A percentile compares a stretch with the other conserved stretches of the same genome.
These are phyloP conservation scores for Drosophila putrida DNA, from an alignment of 2,888 invertebrate genomes.

Conservation along the genomic window DNA sequence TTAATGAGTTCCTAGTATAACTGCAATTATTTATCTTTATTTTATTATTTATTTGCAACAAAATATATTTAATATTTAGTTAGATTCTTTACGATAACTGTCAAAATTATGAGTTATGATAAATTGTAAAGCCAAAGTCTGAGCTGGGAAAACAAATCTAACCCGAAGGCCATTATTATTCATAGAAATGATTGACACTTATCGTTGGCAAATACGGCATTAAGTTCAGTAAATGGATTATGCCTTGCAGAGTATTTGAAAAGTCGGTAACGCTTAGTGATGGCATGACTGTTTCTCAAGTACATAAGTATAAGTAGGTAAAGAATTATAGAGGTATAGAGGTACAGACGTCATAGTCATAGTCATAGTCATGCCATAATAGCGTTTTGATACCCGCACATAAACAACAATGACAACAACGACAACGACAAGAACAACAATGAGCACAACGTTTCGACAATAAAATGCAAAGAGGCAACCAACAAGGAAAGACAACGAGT, in stretches of 20 bases:
- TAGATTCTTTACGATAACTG: too few relatives aligned
- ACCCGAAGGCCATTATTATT: background rate
- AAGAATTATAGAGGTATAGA: constrained; percentile 39
- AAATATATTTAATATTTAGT: too few relatives aligned
- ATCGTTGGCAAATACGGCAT: background rate
- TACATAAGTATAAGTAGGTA: constrained; percentile 50
- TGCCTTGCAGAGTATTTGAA: constrained; percentile 30
- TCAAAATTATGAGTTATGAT: too few relatives aligned
- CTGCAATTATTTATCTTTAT: too few relatives aligned
- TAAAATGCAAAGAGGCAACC: constrained; percentile 73
- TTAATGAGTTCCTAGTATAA: background rate
- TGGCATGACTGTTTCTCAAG: constrained; percentile 14
- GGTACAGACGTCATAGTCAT: constrained; percentile 71
- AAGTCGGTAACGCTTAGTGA: constrained; percentile 11
- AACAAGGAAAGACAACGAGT: constrained; percentile 26
- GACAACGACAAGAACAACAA: constrained; percentile 56
- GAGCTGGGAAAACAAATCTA: too few relatives aligned
- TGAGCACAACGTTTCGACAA: constrained; percentile 62
- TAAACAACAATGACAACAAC: constrained; percentile 76
- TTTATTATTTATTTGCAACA: too few relatives aligned
- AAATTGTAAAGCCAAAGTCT: too few relatives aligned
- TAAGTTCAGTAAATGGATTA: background rate
- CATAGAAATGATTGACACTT: background rate
- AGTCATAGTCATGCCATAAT: constrained; percentile 76
- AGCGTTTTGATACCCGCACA: constrained; percentile 81